Evolutionary conservation across 2,797 vertebrate species (phyloP).

Genomic region (Galago senegalensis): DNA sequence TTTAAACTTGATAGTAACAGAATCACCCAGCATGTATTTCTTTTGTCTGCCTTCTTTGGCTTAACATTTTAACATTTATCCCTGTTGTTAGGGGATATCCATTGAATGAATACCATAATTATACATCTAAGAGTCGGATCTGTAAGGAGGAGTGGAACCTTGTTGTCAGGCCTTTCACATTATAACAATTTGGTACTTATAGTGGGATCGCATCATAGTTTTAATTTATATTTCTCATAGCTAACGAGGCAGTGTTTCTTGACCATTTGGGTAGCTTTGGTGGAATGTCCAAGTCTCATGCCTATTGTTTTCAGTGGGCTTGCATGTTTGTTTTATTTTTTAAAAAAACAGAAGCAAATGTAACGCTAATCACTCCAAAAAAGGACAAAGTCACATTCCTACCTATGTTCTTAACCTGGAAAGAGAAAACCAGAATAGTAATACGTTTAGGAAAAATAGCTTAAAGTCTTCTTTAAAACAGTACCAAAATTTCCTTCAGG

Average conservation of each 20-base stretch:
- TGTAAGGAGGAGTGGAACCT: background rate
- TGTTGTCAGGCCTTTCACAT: background rate
- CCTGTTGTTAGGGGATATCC: background rate
- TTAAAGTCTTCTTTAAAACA: conserved; percentile 36
- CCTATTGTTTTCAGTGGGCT: background rate
- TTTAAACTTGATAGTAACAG: background rate
- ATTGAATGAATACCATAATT: background rate
- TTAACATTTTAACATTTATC: background rate
- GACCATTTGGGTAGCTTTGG: background rate
- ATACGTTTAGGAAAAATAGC: background rate
- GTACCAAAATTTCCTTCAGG: background rate
- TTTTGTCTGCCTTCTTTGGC: conserved; percentile 23
- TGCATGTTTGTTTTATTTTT: background rate
- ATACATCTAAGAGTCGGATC: background rate
- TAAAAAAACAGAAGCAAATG: background rate
- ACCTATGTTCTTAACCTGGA: background rate
- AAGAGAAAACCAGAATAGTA: conserved; percentile 11
- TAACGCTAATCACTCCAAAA: background rate
- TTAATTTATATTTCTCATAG: conserved; percentile 29
- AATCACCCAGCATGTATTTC: background rate
- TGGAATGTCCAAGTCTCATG: background rate
- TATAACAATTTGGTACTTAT: background rate
- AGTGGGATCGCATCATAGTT: conserved; percentile 16
- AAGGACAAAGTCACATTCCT: background rate
- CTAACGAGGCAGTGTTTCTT: background rate